Base-by-base conservation (phyloP, 1,140 invertebrate species). In the Chymomyza costata region DNA sequence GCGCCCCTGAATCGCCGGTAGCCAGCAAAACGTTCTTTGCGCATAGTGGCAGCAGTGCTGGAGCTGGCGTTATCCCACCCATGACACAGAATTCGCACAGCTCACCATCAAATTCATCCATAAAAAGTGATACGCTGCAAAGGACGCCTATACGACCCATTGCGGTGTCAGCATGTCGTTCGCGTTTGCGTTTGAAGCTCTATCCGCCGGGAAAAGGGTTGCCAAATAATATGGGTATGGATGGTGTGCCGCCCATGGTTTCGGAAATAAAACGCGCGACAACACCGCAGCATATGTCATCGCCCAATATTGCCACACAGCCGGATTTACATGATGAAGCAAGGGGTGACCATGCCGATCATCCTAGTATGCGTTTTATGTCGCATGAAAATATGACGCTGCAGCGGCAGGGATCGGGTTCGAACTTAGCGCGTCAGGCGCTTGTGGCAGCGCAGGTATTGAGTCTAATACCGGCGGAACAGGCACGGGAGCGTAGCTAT, bases 401-500 rank as follows among this genome's bases (percentile, higher is more conserved):
- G 3, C 59, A 69, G 32, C 48, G 68, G 3, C 82, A 84, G 11
- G 66, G 68, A 1, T 81, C 78, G 1, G 61, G 80, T n/a, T 69
- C 69, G 2, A 92, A 82, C 18, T 37, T 85, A 50, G 92, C 91
- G 11, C 89, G 91, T 50, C 91, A 93, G 65, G 90, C 92, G 19
- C 83, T 94, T 51, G 87, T 93, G 64, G 92, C 92, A 45, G 92
- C 92, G 54, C 92, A 93, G 86, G 92, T 93, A 44, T 82, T 94
- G 40, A 90, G 93, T 86, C 88, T 94, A 47, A 93, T 94, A 73
- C 93, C 93, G 11, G 92, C 92, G 1, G 89, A 91, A 37, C 92
- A 93, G 83, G 93, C 92, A 46, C 87, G 92, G 65, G 91, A 93
- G 87, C 90, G 93, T 65, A 95, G 94, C 82, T 95, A 90, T 86